Evolutionary conservation across 2,888 invertebrate species (phyloP).

Genomic region (Clostera curtula): DNA sequence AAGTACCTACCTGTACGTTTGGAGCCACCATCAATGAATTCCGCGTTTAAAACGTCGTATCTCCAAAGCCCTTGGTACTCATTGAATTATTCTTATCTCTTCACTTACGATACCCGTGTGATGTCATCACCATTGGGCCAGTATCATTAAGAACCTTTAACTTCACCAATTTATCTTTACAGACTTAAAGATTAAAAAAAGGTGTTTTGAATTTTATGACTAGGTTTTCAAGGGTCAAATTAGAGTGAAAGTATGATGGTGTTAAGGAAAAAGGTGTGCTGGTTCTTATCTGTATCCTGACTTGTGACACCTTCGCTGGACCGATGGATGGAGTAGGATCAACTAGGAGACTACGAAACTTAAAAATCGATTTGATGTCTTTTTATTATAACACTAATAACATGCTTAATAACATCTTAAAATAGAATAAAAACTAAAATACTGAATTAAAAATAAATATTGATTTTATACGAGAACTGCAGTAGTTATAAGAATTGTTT

Average conservation of each 20-base stretch:
- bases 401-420: too few species aligned
- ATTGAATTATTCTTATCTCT: conserved; percentile 50
- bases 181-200: neutral
- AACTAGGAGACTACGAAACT: conserved; percentile 27
- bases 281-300: conserved; percentile 44
- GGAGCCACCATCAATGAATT: conserved; percentile 22
- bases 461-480: too few species aligned
- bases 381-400: too few species aligned
- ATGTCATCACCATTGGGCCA: conserved; percentile 47
- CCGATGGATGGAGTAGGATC: conserved; percentile 30
- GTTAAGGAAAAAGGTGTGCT: conserved; percentile 14
- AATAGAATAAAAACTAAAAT: too few species aligned
- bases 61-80: conserved; percentile 40
- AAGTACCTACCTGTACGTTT: too few species aligned
- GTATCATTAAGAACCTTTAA: conserved; percentile 54
- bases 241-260: conserved; percentile 4
- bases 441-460: too few species aligned
- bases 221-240: conserved; percentile 11
- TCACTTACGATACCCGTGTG: conserved; percentile 51
- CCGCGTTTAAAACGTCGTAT: conserved; percentile 35
- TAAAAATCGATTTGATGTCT: too few species aligned
- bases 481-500: too few species aligned
- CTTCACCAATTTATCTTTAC: conserved; percentile 18
- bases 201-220: neutral
- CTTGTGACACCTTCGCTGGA: conserved; percentile 46